Evolutionary conservation across 2,113 vertebrate genomes (phyloP), one percentile per base, ranked within the genome.

Genomic region (Copsychus sechellarum): DNA sequence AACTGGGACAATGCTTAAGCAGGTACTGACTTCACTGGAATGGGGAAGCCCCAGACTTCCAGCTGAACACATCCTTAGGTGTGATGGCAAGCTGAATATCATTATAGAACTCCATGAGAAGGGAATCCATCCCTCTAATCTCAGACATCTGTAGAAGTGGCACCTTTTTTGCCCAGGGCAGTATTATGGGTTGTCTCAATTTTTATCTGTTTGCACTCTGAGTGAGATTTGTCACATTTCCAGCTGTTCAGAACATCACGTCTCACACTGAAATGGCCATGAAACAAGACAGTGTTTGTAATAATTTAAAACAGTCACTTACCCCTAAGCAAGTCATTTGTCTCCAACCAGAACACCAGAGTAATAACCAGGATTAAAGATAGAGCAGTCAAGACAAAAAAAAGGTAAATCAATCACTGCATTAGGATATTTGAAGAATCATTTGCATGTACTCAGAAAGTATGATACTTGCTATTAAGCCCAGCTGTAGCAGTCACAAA

Each of bases 381-480:
- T 79, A 96, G 79, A 96, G 89, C 91, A 97, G 96, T 95, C 95
- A 94, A 94, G 95, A 91, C 69, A 83, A 92, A 95, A 94, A 91
- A 95, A 94, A 93, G 67, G 89, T 89, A 88, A 96, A 97, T 97
- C 94, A 96, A 97, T 97, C 97, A 97, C 73, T 88, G n/a, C 53
- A 94, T 97, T 94, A 96, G 72, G 82, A 74, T 92, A 85, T 95
- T 77, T 96, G 93, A 95, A 88, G 92, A 94, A 95, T 96, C 73
- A 77, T 96, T 96, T 97, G 87, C 95, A 94, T 96, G 42, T 53
- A 93, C 87, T 93, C 94, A 92, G 70, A 74, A 96, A 94, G 47
- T 77, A 92, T 82, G 70, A 96, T 96, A 81, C 69, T 96, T 86
- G 67, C 86, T 95, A 93, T 94, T 96, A 93, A 85, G 47, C 70